A percentile compares a stretch with the other conserved stretches of the same genome.
phyloP scores from a whole-genome alignment of 2,797 vertebrate species.

The Brachyalestes nurse region DNA sequence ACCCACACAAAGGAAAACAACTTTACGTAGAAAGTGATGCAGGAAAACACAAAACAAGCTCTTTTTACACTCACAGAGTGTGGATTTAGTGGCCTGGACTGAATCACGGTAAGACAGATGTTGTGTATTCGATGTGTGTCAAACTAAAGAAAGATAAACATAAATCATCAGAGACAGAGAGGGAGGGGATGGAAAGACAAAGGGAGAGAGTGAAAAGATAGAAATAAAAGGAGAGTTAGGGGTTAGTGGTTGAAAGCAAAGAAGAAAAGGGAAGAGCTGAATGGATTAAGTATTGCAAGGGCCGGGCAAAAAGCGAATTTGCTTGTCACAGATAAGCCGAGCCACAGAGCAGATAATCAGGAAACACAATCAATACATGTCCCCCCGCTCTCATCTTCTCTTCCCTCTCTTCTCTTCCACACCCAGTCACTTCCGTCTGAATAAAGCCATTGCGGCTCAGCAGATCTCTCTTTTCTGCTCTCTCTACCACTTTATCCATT shows the following conservation, averaged over 20 bases:
- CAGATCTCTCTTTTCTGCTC: background rate
- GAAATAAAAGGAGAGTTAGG: background rate
- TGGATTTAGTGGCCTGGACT: conserved; percentile 7
- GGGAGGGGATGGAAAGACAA: conserved; percentile 7
- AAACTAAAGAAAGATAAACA: conserved; percentile 51
- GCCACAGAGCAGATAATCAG: conserved; percentile 49
- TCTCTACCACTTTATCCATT: conserved; percentile 14
- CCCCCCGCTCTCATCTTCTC: conserved; percentile 11
- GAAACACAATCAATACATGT: conserved; percentile 49
- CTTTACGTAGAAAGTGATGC: too few relatives aligned
- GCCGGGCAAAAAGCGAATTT: conserved; percentile 16
- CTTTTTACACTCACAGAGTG: too few relatives aligned
- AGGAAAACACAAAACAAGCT: too few relatives aligned
- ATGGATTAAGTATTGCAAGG: background rate
- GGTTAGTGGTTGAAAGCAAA: background rate
- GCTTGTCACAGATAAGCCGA: conserved; percentile 52
- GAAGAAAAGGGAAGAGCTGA: conserved; percentile 10
- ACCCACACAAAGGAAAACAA: too few relatives aligned
- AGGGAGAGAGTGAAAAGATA: background rate
- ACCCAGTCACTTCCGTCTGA: conserved; percentile 6
- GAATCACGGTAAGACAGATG: conserved; percentile 44
- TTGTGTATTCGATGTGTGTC: conserved; percentile 36
- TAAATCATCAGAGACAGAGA: conserved; percentile 49
- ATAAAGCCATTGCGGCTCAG: conserved; percentile 35
- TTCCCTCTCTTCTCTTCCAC: background rate